Percentiles rank a stretch among this genome's conserved stretches.
Conservation (phyloP, 2,888 invertebrate genomes). For the Cabera pusaria region DNA sequence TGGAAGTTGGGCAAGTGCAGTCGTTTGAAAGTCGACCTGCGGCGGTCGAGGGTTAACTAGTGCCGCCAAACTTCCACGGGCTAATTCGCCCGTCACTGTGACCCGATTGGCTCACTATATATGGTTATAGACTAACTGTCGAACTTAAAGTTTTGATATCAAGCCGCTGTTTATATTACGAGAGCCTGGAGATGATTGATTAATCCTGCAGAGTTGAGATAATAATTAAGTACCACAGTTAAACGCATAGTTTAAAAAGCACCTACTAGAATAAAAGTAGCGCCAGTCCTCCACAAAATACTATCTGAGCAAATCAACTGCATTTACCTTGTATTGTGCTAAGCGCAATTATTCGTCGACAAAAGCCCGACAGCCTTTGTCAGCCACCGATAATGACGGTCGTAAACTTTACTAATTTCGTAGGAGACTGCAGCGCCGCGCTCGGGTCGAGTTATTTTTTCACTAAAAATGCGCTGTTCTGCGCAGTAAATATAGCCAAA, state of each 20-base stretch:
- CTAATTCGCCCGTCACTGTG: conserved; percentile 51
- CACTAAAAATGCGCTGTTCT: conserved; percentile 18
- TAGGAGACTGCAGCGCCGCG: conserved; percentile 45
- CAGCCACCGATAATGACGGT: conserved; percentile 63
- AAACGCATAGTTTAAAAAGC: too few species aligned
- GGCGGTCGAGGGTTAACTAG: conserved; percentile 46
- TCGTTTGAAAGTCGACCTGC: conserved; percentile 64
- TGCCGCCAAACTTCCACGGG: conserved; percentile 54
- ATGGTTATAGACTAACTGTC: conserved; percentile 37
- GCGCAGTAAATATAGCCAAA: conserved; percentile 17
- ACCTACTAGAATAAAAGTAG: too few species aligned
- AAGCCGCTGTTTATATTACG: conserved; percentile 24
- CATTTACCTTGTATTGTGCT: conserved; percentile 30
- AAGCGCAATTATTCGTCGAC: conserved; percentile 62
- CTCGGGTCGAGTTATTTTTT: conserved; percentile 6
- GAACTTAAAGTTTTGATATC: conserved; percentile 30
- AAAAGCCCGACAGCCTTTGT: conserved; percentile 61
- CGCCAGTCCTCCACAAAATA: conserved; percentile 5
- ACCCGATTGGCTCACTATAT: conserved; percentile 46
- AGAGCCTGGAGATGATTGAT: too few species aligned
- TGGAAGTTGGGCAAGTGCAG: conserved; percentile 52
- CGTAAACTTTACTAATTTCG: conserved; percentile 74
- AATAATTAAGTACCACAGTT: too few species aligned
- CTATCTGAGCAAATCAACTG: conserved; percentile 23
- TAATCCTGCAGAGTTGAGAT: too few species aligned